phyloP scores from a whole-genome alignment of 2,797 vertebrate species.

The Muscicapa striata region DNA sequence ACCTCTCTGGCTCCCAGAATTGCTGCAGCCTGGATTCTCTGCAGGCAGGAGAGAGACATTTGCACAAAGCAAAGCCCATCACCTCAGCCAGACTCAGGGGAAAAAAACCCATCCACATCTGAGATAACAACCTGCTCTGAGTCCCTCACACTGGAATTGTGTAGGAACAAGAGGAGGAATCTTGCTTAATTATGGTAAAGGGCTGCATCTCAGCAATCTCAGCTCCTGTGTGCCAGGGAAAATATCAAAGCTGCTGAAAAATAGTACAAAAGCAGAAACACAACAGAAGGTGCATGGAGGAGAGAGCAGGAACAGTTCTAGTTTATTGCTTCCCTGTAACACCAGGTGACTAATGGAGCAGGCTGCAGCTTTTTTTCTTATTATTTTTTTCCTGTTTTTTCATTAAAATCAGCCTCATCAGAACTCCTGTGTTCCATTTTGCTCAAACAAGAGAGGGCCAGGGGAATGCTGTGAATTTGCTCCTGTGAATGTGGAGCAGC shows the following conservation, averaged over 20 bases:
- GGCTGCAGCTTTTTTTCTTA: neutral
- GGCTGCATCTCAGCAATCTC: neutral
- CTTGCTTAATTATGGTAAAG: slow-evolving; percentile 25
- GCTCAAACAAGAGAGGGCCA: neutral
- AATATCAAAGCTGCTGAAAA: neutral
- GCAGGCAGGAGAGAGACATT: neutral
- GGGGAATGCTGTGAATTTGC: neutral
- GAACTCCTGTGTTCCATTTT: neutral
- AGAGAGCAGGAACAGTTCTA: neutral
- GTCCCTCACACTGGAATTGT: neutral
- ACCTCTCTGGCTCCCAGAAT: too few relatives aligned
- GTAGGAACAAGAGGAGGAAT: neutral
- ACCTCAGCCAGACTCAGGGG: neutral
- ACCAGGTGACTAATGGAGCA: neutral
- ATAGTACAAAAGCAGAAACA: neutral
- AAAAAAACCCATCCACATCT: neutral
- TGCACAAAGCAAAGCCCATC: neutral
- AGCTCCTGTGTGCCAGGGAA: neutral
- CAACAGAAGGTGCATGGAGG: neutral
- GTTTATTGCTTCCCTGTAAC: neutral
- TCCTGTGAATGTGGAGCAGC: neutral
- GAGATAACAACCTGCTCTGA: neutral
- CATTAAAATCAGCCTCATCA: neutral
- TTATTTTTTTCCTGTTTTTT: neutral
- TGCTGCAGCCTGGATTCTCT: too few relatives aligned